A percentile compares a stretch with the other conserved stretches of the same genome.
phyloP scores from a whole-genome alignment of 2,888 invertebrate species.

The Hartigia nigra region DNA sequence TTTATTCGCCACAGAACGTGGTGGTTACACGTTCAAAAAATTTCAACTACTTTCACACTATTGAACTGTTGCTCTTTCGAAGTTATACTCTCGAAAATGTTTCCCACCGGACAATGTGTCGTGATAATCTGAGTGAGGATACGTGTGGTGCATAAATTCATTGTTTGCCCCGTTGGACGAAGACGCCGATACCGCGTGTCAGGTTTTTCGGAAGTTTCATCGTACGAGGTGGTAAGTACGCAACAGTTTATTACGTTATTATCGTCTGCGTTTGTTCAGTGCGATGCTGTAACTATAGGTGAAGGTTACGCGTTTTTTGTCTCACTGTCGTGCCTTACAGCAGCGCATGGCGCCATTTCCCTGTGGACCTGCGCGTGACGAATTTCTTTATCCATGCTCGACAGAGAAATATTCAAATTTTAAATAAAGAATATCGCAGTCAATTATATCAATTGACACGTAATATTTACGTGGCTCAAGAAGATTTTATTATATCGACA shows the following conservation, averaged over 20 bases:
- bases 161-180: not conserved
- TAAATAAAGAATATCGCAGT: not conserved
- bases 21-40: not conserved
- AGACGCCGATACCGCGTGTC: not conserved
- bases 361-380: not conserved
- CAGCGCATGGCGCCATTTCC: not conserved
- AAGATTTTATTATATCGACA: not conserved
- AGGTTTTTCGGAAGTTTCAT: not conserved
- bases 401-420: not conserved
- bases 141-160: not conserved
- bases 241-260: not conserved
- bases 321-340: not conserved
- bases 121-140: not conserved
- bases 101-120: not conserved
- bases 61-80: not conserved
- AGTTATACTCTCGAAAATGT: not conserved
- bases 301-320: not conserved
- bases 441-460: not conserved
- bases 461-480: not conserved
- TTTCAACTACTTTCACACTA: not conserved
- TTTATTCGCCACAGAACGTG: not conserved
- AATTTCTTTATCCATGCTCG: not conserved
- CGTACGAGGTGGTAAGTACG: not conserved
- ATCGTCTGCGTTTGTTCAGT: not conserved
- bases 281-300: not conserved